Conservation (phyloP, 2,113 vertebrate species). For the Heteronetta atricapilla region DNA sequence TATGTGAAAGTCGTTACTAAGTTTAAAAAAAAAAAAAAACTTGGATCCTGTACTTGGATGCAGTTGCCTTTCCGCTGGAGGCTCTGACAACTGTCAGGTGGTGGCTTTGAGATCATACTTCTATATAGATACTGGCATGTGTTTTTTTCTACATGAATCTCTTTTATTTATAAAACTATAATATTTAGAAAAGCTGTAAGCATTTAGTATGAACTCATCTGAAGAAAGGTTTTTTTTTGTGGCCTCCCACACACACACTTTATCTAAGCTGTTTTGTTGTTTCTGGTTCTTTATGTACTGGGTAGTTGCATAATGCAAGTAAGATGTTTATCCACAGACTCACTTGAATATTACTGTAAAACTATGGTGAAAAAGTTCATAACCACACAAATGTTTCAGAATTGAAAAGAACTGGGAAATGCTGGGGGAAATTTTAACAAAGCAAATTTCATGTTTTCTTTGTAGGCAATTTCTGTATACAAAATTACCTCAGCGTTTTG, state of each 20-base stretch:
- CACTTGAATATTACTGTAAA: not conserved
- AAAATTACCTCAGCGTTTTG: not conserved
- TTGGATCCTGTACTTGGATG: not conserved
- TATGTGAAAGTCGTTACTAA: not conserved
- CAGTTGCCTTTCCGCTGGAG: not conserved
- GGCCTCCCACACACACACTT: fast-evolving
- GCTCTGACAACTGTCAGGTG: not conserved
- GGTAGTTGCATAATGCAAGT: not conserved
- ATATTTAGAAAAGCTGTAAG: not conserved
- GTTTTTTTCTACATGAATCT: not conserved
- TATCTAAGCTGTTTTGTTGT: not conserved
- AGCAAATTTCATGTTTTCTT: not conserved
- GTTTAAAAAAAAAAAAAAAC: not conserved
- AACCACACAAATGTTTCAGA: not conserved
- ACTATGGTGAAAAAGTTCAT: not conserved
- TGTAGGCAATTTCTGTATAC: not conserved
- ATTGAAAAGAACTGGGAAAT: not conserved
- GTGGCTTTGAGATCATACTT: not conserved
- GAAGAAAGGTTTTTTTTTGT: not conserved
- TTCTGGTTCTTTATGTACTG: not conserved
- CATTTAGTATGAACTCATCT: not conserved
- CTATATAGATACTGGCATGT: not conserved
- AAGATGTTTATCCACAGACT: not conserved
- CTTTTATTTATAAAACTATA: not conserved
- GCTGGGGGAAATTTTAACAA: not conserved